A percentile compares a stretch with the other conserved stretches of the same genome.
These are phyloP conservation scores for Cromileptes altivelis DNA, from an alignment of 2,113 vertebrate species.

Conservation along the genomic window DNA sequence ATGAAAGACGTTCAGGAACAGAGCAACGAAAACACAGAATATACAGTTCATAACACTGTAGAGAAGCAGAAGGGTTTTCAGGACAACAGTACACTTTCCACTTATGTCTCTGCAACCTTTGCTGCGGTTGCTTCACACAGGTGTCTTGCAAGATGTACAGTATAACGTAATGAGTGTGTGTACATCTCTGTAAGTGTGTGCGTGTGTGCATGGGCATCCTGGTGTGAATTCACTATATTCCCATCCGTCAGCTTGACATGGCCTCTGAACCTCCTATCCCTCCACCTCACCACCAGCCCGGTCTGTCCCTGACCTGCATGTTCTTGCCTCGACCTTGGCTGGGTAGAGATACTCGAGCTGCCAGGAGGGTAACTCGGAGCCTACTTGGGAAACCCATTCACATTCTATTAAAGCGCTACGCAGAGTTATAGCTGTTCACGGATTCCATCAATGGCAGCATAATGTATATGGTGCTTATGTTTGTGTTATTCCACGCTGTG, in stretches of 20 bases:
- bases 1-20: conserved; percentile 26
- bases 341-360: conserved; percentile 20
- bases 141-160: conserved; percentile 19
- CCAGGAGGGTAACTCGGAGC: conserved; percentile 25
- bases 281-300: conserved; percentile 37
- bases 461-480: conserved; percentile 10
- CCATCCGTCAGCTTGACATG: conserved; percentile 74
- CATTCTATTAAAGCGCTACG: conserved; percentile 32
- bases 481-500: conserved; percentile 10
- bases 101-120: conserved; percentile 52
- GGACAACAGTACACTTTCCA: not conserved
- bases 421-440: conserved; percentile 41
- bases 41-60: too few relatives aligned
- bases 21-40: conserved; percentile 11
- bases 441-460: conserved; percentile 44
- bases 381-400: conserved; percentile 38
- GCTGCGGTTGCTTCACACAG: not conserved
- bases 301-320: conserved; percentile 65
- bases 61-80: conserved; percentile 10
- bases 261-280: conserved; percentile 56
- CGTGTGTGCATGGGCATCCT: conserved; percentile 40
- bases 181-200: conserved; percentile 17
- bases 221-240: conserved; percentile 60
- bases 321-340: conserved; percentile 64
- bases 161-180: conserved; percentile 35